Base-by-base conservation (phyloP, 2,113 vertebrate genomes). In the Bambusicola thoracicus region DNA sequence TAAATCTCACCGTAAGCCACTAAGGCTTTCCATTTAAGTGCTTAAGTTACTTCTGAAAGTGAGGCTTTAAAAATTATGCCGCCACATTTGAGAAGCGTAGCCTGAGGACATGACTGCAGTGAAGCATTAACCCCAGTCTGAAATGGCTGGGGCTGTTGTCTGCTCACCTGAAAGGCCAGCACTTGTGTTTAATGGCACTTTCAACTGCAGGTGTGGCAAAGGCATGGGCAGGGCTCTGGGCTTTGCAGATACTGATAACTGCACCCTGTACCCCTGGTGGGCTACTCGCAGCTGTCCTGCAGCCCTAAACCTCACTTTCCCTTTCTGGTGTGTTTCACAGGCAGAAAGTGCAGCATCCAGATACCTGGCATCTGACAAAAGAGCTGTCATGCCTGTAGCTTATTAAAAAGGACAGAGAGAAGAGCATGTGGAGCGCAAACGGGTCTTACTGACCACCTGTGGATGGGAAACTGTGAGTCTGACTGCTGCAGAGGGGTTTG, bases 21-120 rank as follows among this genome's bases (percentile, higher is more conserved):
- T 58, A 63, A 82, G 87, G 78, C 18, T 90, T 84, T 44, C 74
- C 27, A 8, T 4, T 78, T 68, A 92, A 92, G 75, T 83, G 72
- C 89, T 78, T 85, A 63, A 78, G 76, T 74, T 80, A 68, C 75
- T 78, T 87, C 85, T 94, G 91, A 94, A 96, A 94, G 87, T 36
- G 75, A 92, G 87, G 87, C 79, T 78, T 96, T 92, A 55, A 43
- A 81, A 90, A 59, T 70, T 74, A 88, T 8, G 51, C 82, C 56
- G 41, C 89, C 1, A 14, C 78, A 74, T 93, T 87, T 85, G 79
- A 70, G 83, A 70, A 82, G 4, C 2, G 5, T 81, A 81, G 94
- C 95, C 89, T 56, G n/a, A 85, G 85, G 93, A 18, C 4, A 14
- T 17, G 65, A 81, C 38, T 93, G 30, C 46, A 67, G 51, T 4